Percentiles rank a stretch among this genome's conserved stretches.
These are phyloP conservation scores for Nomada hirtipes DNA, from an alignment of 2,888 invertebrate species.

Conservation along the genomic window DNA sequence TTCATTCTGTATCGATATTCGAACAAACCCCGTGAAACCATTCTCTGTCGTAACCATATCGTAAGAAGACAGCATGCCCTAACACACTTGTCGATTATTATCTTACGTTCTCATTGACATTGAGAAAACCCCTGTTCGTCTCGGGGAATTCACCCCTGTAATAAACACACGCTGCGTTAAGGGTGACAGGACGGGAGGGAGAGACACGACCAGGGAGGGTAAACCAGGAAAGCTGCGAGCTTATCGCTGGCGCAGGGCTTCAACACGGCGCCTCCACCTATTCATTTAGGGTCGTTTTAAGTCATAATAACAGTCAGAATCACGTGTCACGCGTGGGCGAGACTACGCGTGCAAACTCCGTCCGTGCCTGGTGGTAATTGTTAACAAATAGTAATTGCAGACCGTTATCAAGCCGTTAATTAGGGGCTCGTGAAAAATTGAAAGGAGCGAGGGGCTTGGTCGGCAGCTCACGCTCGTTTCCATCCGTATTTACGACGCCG, in stretches of 20 bases:
- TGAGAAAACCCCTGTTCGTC: slow-evolving; percentile 4
- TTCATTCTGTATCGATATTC: too few species aligned
- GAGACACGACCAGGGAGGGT: not conserved
- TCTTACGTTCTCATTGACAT: slow-evolving; percentile 13
- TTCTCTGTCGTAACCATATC: not conserved
- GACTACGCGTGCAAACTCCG: not conserved
- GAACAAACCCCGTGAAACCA: too few species aligned
- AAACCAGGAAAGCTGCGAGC: slow-evolving; percentile 28
- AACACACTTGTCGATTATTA: not conserved
- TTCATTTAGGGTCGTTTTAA: slow-evolving; percentile 55
- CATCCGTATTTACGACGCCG: not conserved
- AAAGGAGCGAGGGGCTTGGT: not conserved
- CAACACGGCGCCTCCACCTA: slow-evolving; percentile 18
- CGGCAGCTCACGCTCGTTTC: not conserved
- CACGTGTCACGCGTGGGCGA: slow-evolving; percentile 15
- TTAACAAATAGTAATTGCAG: slow-evolving; percentile 38
- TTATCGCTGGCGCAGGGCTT: slow-evolving; percentile 24
- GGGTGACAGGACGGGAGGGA: not conserved
- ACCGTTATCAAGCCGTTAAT: slow-evolving; percentile 33
- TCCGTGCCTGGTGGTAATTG: slow-evolving; percentile 25
- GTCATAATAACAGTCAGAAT: slow-evolving; percentile 44
- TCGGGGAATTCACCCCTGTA: slow-evolving; percentile 5
- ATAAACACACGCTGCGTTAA: slow-evolving; percentile 11
- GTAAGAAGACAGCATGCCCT: not conserved
- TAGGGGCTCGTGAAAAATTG: slow-evolving; percentile 29